Percentiles rank a stretch among this genome's conserved stretches.
Conservation (phyloP, 2,113 vertebrate genomes). For the Aegotheles bennettii region DNA sequence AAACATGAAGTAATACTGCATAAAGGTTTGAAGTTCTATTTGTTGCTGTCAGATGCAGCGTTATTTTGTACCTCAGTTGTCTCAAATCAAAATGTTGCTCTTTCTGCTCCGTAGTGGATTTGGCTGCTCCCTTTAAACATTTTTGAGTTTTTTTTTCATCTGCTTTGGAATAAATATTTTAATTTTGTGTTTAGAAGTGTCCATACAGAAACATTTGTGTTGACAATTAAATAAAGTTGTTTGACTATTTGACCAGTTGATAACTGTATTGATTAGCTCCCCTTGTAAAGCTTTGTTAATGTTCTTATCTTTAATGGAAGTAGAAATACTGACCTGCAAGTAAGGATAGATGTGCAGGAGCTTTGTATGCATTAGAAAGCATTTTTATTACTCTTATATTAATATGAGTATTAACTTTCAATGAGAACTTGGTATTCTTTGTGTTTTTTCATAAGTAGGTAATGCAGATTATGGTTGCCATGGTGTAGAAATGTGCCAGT, state of each 20-base stretch:
- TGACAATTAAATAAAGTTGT: neutral
- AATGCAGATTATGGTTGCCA: neutral
- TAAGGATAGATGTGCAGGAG: no score
- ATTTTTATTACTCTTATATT: neutral
- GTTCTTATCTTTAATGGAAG: neutral
- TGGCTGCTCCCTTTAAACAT: neutral
- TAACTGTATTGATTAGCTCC: neutral
- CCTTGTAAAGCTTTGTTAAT: neutral
- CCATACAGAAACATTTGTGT: neutral
- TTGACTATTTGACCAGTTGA: neutral
- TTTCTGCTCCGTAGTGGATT: neutral
- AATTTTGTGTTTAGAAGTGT: neutral
- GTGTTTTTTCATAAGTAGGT: neutral
- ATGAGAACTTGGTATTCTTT: neutral
- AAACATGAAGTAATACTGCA: neutral
- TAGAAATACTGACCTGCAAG: neutral
- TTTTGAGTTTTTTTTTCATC: neutral
- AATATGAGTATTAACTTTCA: neutral
- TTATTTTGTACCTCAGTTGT: neutral
- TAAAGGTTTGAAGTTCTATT: neutral
- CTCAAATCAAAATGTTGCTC: neutral
- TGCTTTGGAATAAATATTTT: neutral
- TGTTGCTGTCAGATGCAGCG: neutral
- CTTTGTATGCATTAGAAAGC: neutral
- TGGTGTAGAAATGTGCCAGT: neutral